phyloP scores from a whole-genome alignment of 1,140 invertebrate species.

The Brachionus rubens region DNA sequence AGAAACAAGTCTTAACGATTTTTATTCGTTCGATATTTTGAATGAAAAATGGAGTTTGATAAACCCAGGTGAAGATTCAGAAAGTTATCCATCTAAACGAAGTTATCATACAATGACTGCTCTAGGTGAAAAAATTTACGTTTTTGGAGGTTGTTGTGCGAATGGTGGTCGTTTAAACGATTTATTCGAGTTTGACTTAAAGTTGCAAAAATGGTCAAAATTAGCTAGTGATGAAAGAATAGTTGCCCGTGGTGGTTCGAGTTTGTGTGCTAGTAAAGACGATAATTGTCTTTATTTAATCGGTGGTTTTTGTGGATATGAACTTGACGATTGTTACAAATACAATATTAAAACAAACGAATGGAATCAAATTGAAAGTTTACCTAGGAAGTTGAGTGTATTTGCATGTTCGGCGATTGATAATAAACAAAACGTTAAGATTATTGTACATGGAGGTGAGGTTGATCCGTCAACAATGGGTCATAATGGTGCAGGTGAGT shows the following conservation, averaged over 20 bases:
- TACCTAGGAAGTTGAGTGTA: constrained; percentile 27
- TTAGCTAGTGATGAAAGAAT: constrained; percentile 48
- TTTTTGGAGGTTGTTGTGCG: constrained; percentile 50
- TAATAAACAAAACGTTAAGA: background rate
- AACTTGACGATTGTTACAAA: constrained; percentile 49
- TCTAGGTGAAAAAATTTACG: constrained; percentile 47
- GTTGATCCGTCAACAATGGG: constrained; percentile 48
- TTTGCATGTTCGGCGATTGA: constrained; percentile 42
- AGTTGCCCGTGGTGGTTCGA: constrained; percentile 48
- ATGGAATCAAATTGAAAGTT: constrained; percentile 46
- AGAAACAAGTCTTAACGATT: constrained; percentile 47
- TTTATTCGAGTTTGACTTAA: constrained; percentile 49
- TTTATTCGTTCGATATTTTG: constrained; percentile 48
- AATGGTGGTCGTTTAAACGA: constrained; percentile 48
- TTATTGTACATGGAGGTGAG: constrained; percentile 47
- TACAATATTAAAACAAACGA: constrained; percentile 47
- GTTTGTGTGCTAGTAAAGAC: constrained; percentile 45
- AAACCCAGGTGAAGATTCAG: background rate
- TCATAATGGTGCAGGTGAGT: constrained; percentile 49
- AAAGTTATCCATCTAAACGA: constrained; percentile 46
- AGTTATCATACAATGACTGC: constrained; percentile 50
- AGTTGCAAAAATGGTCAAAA: constrained; percentile 47
- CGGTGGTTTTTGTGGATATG: constrained; percentile 49
- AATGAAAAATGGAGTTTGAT: constrained; percentile 47
- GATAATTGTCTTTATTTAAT: constrained; percentile 48